A percentile compares a stretch with the other conserved stretches of the same genome.
Evolutionary conservation across 2,797 vertebrate genomes (phyloP).

Genomic region (Phrynocephalus vlangalii): DNA sequence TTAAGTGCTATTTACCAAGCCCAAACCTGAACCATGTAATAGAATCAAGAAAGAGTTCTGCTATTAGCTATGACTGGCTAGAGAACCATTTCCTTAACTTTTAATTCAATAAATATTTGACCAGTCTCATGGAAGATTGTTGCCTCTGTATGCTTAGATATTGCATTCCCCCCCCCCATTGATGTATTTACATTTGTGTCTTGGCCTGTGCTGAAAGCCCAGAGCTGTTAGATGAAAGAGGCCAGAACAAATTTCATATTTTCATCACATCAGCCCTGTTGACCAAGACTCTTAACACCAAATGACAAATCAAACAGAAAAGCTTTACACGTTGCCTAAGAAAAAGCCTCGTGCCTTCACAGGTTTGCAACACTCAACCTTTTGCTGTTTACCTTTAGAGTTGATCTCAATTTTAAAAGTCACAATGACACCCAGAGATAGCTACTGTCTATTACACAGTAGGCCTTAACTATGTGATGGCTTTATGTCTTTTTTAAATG

Average conservation of each 20-base stretch:
- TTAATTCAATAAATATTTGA: slow-evolving; percentile 26
- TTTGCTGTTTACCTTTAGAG: neutral
- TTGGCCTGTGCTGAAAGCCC: neutral
- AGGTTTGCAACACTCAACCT: neutral
- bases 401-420: neutral
- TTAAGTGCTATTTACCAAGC: slow-evolving; percentile 6
- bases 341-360: neutral
- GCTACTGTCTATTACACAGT: neutral
- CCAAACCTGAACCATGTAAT: neutral
- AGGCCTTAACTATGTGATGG: neutral
- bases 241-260: neutral
- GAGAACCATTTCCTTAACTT: neutral
- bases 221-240: neutral
- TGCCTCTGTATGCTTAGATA: neutral
- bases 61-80: neutral
- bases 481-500: neutral
- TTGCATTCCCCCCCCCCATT: neutral
- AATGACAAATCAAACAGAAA: neutral
- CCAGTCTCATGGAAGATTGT: slow-evolving; percentile 11
- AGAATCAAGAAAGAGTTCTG: slow-evolving; percentile 24
- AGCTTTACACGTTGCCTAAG: neutral
- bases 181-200: slow-evolving; percentile 7
- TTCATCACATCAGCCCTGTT: slow-evolving; percentile 6
- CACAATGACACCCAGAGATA: neutral
- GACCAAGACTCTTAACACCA: neutral